These are phyloP conservation scores for Cynopterus sphinx DNA, from an alignment of 2,797 vertebrate species.

Conservation along the genomic window DNA sequence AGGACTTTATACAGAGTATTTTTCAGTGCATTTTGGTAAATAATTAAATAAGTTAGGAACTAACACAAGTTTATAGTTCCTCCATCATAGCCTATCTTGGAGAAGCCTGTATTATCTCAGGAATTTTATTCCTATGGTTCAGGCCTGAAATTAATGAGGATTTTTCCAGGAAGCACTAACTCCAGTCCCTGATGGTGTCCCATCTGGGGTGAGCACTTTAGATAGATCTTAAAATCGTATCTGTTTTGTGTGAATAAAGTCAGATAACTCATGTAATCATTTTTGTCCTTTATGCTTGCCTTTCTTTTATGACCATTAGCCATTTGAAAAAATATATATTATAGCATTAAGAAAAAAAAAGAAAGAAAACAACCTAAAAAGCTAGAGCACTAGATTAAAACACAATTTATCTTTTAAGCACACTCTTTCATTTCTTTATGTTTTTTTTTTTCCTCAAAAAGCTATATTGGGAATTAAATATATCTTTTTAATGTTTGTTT, in stretches of 20 bases:
- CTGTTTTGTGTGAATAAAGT: not conserved
- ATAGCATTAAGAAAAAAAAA: not conserved
- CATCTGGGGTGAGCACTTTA: not conserved
- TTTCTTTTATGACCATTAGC: not conserved
- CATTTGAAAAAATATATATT: not conserved
- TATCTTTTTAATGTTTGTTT: conserved; percentile 46
- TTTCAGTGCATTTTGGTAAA: not conserved
- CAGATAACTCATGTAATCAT: not conserved
- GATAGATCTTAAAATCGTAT: not conserved
- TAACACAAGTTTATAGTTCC: not conserved
- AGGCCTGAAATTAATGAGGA: not conserved
- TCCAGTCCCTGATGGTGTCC: not conserved
- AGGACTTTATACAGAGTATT: not conserved
- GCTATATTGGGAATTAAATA: conserved; percentile 18
- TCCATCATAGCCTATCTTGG: not conserved
- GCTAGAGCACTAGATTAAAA: not conserved
- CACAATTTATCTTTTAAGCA: not conserved
- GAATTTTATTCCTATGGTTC: not conserved
- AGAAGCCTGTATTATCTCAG: not conserved
- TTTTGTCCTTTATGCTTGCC: not conserved
- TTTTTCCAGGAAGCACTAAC: not conserved
- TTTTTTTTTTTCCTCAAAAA: conserved; percentile 36
- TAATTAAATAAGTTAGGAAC: not conserved
- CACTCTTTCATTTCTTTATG: not conserved
- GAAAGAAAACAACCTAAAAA: no score